A percentile compares a stretch with the other conserved stretches of the same genome.
phyloP scores from a whole-genome alignment of 1,140 invertebrate genomes.

The Lordiphosa clarofinis region DNA sequence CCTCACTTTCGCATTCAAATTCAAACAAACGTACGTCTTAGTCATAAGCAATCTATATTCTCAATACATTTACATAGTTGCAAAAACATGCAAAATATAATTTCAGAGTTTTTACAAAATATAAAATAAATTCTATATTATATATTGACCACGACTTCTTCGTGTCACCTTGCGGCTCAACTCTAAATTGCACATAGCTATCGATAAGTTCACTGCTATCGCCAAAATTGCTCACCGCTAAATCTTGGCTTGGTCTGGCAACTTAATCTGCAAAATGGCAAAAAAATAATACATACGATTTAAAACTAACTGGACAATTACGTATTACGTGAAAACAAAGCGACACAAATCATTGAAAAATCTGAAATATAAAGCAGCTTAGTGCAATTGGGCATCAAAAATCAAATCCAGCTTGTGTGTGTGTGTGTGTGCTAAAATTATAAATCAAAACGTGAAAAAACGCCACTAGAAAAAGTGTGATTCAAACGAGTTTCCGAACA shows the following conservation, averaged over 20 bases:
- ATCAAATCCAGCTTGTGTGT: conserved; percentile 37
- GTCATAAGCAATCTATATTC: no score
- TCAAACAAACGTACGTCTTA: no score
- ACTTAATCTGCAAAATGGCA: conserved; percentile 52
- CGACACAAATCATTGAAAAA: conserved; percentile 50
- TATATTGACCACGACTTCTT: no score
- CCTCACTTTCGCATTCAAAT: no score
- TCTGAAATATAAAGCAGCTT: conserved; percentile 24
- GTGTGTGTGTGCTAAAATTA: conserved; percentile 43
- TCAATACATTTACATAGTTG: no score
- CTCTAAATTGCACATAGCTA: no score
- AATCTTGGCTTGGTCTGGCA: conserved; percentile 25
- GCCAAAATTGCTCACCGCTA: not conserved
- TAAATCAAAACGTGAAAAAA: conserved; percentile 23
- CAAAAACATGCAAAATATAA: no score
- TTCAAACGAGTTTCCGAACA: conserved; percentile 63
- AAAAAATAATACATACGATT: conserved; percentile 74
- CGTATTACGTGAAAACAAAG: conserved; percentile 75
- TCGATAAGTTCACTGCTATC: no score
- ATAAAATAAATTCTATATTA: no score
- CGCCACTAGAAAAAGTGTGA: conserved; percentile 42
- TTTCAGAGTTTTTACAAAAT: no score
- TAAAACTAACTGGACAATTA: conserved; percentile 71
- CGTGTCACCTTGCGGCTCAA: no score
- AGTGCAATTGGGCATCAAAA: conserved; percentile 30